phyloP scores from a whole-genome alignment of 2,113 vertebrate genomes.

The Oplegnathus fasciatus region DNA sequence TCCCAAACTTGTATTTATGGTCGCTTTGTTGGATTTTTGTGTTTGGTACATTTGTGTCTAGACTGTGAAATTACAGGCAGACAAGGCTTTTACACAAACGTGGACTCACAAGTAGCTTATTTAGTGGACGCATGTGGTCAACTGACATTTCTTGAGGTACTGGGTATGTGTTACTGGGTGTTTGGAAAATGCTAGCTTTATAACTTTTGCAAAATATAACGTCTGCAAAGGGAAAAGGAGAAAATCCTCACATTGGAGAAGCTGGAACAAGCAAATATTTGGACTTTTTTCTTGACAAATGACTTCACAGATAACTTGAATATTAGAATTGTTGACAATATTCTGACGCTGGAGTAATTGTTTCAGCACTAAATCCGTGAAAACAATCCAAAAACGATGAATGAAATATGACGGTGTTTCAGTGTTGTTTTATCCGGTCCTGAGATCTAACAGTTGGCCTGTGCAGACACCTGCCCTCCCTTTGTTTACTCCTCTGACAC shows the following conservation, averaged over 20 bases:
- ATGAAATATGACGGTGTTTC: not conserved
- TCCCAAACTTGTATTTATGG: constrained; percentile 22
- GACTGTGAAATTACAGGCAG: not conserved
- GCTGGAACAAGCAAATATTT: not conserved
- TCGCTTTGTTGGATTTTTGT: constrained; percentile 4
- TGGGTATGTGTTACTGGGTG: not conserved
- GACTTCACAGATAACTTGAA: not conserved
- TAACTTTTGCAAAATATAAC: not conserved
- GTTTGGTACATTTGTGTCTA: not conserved
- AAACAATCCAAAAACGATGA: not conserved
- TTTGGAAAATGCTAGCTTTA: not conserved
- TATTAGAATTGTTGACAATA: not conserved
- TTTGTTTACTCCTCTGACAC: constrained; percentile 52
- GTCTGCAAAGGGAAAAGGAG: not conserved
- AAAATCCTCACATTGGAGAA: too few species aligned
- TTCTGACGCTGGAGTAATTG: not conserved
- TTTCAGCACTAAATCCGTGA: not conserved
- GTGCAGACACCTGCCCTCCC: not conserved
- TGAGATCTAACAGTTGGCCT: constrained; percentile 15
- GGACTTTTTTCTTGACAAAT: not conserved
- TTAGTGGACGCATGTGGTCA: constrained; percentile 8
- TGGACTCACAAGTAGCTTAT: constrained; percentile 1
- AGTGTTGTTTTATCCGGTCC: not conserved
- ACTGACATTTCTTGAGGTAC: not conserved
- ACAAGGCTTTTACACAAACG: not conserved